These are phyloP conservation scores for Alauda arvensis DNA, from an alignment of 2,797 vertebrate genomes.

Conservation along the genomic window DNA sequence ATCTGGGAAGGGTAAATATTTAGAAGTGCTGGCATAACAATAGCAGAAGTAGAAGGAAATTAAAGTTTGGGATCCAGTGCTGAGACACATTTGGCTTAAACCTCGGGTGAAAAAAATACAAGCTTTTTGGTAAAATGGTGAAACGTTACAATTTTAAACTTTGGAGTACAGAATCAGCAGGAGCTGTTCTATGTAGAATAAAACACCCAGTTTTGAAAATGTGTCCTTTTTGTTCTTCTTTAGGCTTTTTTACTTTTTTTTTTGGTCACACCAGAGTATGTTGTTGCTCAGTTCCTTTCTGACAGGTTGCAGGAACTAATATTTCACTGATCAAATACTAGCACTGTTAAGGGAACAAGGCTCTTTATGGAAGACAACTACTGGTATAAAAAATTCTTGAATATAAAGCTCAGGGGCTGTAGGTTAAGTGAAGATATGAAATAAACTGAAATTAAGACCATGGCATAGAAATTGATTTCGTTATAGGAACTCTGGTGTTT, in stretches of 20 bases:
- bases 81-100: conserved; percentile 34
- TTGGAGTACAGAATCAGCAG: neutral
- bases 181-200: neutral
- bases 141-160: neutral
- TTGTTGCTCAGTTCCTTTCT: neutral
- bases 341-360: neutral
- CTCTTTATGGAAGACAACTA: neutral
- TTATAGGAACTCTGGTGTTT: neutral
- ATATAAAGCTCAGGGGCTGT: neutral
- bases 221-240: neutral
- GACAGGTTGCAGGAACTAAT: neutral
- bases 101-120: conserved; percentile 18
- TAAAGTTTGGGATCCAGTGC: conserved; percentile 70
- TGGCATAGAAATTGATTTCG: neutral
- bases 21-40: conserved; percentile 79
- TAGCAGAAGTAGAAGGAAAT: conserved; percentile 73
- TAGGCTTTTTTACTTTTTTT: neutral
- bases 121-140: neutral
- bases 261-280: neutral
- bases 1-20: conserved; percentile 92
- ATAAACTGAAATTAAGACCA: neutral
- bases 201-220: neutral
- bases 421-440: neutral
- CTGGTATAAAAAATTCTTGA: neutral
- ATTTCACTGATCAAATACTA: neutral